phyloP scores from a whole-genome alignment of 2,797 vertebrate species.

The Anniella stebbinsi region DNA sequence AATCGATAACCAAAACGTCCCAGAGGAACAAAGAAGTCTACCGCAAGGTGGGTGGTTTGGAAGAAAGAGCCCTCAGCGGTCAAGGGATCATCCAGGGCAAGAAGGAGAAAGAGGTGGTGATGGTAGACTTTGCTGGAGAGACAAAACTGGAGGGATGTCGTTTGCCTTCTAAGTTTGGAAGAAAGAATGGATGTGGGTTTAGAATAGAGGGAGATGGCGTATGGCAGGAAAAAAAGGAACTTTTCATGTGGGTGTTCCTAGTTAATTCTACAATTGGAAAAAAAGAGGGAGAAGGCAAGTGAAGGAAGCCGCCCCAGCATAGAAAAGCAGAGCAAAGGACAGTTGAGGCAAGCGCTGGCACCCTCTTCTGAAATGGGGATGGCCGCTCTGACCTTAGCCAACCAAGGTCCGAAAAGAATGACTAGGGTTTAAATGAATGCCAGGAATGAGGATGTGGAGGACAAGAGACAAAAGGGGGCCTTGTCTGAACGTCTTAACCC shows the following conservation, averaged over 20 bases:
- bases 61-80: background rate
- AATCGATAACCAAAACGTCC: background rate
- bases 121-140: background rate
- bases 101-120: background rate
- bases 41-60: background rate
- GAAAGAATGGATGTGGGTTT: background rate
- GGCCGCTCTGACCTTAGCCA: background rate
- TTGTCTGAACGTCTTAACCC: background rate
- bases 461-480: conserved; percentile 29
- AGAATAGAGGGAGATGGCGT: background rate
- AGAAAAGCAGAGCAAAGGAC: background rate
- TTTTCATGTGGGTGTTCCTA: conserved; percentile 24
- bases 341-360: background rate
- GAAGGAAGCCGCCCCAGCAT: background rate
- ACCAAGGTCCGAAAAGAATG: background rate
- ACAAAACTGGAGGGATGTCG: background rate
- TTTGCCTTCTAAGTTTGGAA: background rate
- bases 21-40: background rate
- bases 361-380: background rate
- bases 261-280: background rate
- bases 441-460: conserved; percentile 13
- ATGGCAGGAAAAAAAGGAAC: background rate
- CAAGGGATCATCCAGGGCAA: background rate
- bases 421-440: background rate
- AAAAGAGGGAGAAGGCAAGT: background rate